Base-by-base conservation (phyloP, 2,797 vertebrate genomes). In the Halcyon chelicuti region DNA sequence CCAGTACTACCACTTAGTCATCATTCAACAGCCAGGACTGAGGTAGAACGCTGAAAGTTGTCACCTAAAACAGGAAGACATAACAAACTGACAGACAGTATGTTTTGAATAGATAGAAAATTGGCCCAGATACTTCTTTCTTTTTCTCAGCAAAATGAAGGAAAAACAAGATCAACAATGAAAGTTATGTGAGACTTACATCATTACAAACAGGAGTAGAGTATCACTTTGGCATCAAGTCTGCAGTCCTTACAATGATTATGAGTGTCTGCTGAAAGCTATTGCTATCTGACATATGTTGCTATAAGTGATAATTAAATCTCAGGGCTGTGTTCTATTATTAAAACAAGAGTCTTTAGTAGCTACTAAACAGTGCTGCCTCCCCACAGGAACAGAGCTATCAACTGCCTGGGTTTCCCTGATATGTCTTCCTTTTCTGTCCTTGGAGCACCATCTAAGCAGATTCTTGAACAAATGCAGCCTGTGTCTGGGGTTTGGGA, bases 231-330 rank as follows among this genome's bases (percentile, higher is more conserved):
- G 54, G 39, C 4, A 3, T n/a, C 72, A 66, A 62, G n/a, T 75
- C 72, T 93, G 21, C 49, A 72, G 75, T 37, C 75, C 72, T 66
- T 57, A 94, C 49, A 82, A 57, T 60, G 70, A 68, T 96, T 82
- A 42, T 1, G 2, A 84, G 73, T 86, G 54, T 73, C 46, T 91
- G 33, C 46, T 70, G 85, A 80, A 91, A 93, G 71, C 73, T 92
- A 84, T 40, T 96, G 62, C 86, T 96, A 40, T 62, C 54, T 93
- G 57, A 90, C 93, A 95, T 95, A 93, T 96, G 93, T 76, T 92
- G 66, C 90, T 93, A 20, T 93, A 95, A 94, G 54, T 54, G 82
- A 82, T 96, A 96, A 95, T 96, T 96, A 92, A 93, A 94, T 84
- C 88, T 88, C 65, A 47, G 73, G 31, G 54, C 70, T 94, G 46